phyloP scores from a whole-genome alignment of 2,888 invertebrate genomes.

The Seladonia tumulorum region DNA sequence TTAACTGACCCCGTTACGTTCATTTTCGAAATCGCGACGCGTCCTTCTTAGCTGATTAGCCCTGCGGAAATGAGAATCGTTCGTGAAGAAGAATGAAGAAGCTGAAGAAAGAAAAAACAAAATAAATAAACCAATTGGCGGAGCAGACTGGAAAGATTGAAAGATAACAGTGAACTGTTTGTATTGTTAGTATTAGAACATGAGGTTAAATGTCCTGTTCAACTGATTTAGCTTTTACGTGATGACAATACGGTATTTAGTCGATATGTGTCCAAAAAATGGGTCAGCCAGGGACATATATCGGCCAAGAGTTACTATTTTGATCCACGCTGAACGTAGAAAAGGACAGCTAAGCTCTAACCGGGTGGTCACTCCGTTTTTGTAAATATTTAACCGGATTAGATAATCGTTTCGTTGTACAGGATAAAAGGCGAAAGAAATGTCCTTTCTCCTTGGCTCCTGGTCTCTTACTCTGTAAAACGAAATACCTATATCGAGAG shows the following conservation, averaged over 20 bases:
- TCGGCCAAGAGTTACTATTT: too few relatives aligned
- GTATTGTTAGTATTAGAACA: neutral
- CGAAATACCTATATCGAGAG: slow-evolving; percentile 67
- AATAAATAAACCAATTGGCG: neutral
- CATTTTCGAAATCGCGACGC: slow-evolving; percentile 72
- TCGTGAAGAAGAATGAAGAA: slow-evolving; percentile 7
- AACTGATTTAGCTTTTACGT: neutral
- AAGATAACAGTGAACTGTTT: neutral
- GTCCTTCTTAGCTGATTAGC: slow-evolving; percentile 76
- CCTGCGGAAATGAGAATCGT: slow-evolving; percentile 75
- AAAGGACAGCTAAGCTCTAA: too few relatives aligned
- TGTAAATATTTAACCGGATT: too few relatives aligned
- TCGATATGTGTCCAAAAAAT: too few relatives aligned
- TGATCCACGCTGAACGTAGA: too few relatives aligned
- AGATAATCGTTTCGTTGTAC: neutral
- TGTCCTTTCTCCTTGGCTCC: slow-evolving; percentile 44
- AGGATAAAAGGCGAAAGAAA: slow-evolving; percentile 15
- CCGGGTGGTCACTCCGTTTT: too few relatives aligned
- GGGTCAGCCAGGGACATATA: too few relatives aligned
- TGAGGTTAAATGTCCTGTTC: neutral
- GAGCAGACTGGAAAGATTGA: neutral
- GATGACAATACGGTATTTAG: neutral
- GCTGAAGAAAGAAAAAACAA: neutral
- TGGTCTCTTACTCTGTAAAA: slow-evolving; percentile 64
- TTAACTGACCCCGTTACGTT: slow-evolving; percentile 68